Evolutionary conservation across 2,888 invertebrate genomes (phyloP).

Genomic region (Drosophila antonietae): DNA sequence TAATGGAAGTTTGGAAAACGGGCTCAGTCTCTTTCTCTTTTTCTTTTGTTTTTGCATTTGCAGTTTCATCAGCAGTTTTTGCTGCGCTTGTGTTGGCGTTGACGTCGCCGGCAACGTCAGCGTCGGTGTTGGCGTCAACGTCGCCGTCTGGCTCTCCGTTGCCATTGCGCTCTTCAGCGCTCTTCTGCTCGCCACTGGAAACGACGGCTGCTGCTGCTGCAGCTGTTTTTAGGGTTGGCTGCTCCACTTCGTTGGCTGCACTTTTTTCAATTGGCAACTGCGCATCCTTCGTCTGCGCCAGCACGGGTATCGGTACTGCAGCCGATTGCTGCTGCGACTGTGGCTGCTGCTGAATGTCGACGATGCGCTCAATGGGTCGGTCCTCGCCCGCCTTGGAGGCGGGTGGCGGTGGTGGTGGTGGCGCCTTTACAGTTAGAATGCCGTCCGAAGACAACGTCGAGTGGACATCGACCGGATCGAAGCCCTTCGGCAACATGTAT

Average conservation of each 20-base stretch:
- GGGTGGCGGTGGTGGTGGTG: constrained; percentile 81
- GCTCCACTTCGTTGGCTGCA: constrained; percentile 51
- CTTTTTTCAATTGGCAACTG: constrained; percentile 56
- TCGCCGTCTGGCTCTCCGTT: constrained; percentile 24
- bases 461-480: constrained; percentile 89
- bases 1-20: constrained; percentile 55
- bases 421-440: constrained; percentile 89
- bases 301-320: constrained; percentile 41
- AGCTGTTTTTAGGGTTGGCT: constrained; percentile 47
- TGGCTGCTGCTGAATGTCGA: constrained; percentile 87
- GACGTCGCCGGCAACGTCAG: constrained; percentile 14
- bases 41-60: constrained; percentile 57
- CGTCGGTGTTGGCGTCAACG: constrained; percentile 17
- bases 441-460: constrained; percentile 92
- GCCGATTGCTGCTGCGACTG: constrained; percentile 50
- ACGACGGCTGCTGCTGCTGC: constrained; percentile 22
- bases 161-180: constrained; percentile 38
- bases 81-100: constrained; percentile 33
- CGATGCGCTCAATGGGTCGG: constrained; percentile 85
- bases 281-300: constrained; percentile 71
- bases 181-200: constrained; percentile 32
- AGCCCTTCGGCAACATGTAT: constrained; percentile 91
- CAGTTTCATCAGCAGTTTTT: constrained; percentile 45
- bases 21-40: constrained; percentile 53
- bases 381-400: constrained; percentile 62